These are phyloP conservation scores for Acleris laterana DNA, from an alignment of 2,888 invertebrate genomes.

Conservation along the genomic window DNA sequence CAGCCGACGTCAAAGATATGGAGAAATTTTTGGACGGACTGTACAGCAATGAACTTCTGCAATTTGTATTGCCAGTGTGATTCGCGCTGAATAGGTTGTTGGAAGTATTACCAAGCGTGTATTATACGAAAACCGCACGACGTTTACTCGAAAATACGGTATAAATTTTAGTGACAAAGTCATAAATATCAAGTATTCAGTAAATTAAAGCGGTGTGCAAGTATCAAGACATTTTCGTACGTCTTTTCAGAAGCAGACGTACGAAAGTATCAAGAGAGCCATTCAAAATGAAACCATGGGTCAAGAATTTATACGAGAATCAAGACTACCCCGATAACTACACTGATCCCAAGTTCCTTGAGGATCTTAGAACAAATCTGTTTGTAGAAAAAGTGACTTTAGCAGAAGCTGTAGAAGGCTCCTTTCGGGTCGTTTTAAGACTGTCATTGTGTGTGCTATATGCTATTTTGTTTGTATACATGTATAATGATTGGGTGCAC, in stretches of 20 bases:
- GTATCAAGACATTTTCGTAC: constrained; percentile 42
- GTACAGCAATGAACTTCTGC: too few relatives aligned
- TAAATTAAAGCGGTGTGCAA: constrained; percentile 25
- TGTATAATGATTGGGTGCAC: constrained; percentile 88
- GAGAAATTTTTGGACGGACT: too few relatives aligned
- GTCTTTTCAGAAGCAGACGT: constrained; percentile 71
- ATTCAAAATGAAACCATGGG: constrained; percentile 86
- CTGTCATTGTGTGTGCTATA: constrained; percentile 91
- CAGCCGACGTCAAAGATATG: too few relatives aligned
- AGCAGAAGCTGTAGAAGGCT: constrained; percentile 88
- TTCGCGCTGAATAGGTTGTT: too few relatives aligned
- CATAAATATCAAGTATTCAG: not conserved
- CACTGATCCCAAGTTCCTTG: constrained; percentile 93
- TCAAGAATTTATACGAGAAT: constrained; percentile 95
- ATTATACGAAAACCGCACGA: too few relatives aligned
- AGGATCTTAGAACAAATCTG: constrained; percentile 93
- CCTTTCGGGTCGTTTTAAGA: constrained; percentile 91
- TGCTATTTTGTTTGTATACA: constrained; percentile 88
- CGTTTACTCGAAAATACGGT: too few relatives aligned
- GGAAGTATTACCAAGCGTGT: too few relatives aligned
- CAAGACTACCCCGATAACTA: constrained; percentile 96
- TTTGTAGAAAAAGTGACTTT: constrained; percentile 90
- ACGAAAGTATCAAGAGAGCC: constrained; percentile 56
- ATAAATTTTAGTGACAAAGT: too few relatives aligned
- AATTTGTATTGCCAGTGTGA: too few relatives aligned